phyloP scores from a whole-genome alignment of 2,797 vertebrate species.

The Naso thynnoides region DNA sequence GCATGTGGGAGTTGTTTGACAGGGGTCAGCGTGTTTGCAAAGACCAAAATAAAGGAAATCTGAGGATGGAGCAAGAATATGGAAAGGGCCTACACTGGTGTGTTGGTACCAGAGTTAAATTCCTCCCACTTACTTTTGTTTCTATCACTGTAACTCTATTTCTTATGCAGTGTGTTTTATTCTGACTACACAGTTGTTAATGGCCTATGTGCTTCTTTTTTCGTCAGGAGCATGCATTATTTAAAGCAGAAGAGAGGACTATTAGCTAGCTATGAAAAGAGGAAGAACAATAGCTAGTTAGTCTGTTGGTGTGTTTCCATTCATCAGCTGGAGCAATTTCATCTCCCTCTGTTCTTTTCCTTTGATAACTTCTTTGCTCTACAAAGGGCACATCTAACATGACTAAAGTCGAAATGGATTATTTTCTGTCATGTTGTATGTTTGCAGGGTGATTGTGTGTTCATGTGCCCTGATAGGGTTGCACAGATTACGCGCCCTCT shows the following conservation, averaged over 20 bases:
- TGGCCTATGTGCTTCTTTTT: constrained; percentile 54
- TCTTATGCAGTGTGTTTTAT: constrained; percentile 62
- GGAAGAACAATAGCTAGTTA: constrained; percentile 51
- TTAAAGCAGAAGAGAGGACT: constrained; percentile 52
- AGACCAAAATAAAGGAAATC: constrained; percentile 26
- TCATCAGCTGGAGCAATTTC: constrained; percentile 33
- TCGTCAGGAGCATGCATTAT: constrained; percentile 73
- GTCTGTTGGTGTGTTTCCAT: constrained; percentile 39
- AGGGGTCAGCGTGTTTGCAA: constrained; percentile 27
- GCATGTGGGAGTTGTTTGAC: constrained; percentile 30
- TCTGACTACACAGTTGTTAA: constrained; percentile 66
- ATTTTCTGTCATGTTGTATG: constrained; percentile 30
- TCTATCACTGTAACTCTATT: constrained; percentile 12
- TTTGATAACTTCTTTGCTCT: constrained; percentile 11
- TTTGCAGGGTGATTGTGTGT: constrained; percentile 27
- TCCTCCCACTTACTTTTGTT: constrained; percentile 15
- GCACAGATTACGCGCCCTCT: constrained; percentile 38
- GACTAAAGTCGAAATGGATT: constrained; percentile 23
- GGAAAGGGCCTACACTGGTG: constrained; percentile 20
- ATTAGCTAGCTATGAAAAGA: constrained; percentile 47
- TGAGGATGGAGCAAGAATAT: constrained; percentile 18
- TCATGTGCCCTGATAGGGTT: constrained; percentile 1
- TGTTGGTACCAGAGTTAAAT: constrained; percentile 35
- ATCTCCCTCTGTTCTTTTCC: constrained; percentile 15
- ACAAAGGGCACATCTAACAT: constrained; percentile 10